A percentile compares a stretch with the other conserved stretches of the same genome.
Conservation (phyloP, 2,113 vertebrate species). For the Dolichotis patagonum region DNA sequence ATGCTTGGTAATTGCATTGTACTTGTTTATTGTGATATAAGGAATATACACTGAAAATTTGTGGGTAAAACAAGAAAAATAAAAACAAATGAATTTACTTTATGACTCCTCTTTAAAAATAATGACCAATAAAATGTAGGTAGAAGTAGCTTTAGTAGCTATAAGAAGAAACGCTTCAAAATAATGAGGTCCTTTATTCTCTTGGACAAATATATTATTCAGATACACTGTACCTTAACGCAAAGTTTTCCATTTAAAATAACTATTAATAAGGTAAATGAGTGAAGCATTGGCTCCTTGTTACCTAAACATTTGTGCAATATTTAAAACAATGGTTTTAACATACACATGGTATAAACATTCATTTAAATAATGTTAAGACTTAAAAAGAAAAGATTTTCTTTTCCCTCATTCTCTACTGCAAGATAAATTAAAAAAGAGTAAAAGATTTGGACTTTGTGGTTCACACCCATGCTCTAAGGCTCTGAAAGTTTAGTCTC, state of each 20-base stretch:
- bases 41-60: slow-evolving; percentile 70
- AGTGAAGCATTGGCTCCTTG: slow-evolving; percentile 65
- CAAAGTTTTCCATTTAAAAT: slow-evolving; percentile 74
- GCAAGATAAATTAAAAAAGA: background rate
- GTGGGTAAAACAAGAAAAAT: slow-evolving; percentile 78
- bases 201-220: slow-evolving; percentile 78
- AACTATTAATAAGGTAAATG: slow-evolving; percentile 74
- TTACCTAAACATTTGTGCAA: slow-evolving; percentile 41
- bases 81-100: slow-evolving; percentile 83
- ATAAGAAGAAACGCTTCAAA: slow-evolving; percentile 81
- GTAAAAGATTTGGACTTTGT: background rate
- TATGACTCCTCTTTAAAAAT: slow-evolving; percentile 83
- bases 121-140: slow-evolving; percentile 82
- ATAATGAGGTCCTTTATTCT: slow-evolving; percentile 79
- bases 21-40: slow-evolving; percentile 66
- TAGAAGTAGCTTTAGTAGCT: slow-evolving; percentile 79
- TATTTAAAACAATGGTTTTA: slow-evolving; percentile 63
- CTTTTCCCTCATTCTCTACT: background rate
- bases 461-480: background rate
- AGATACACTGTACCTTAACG: slow-evolving; percentile 70
- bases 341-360: slow-evolving; percentile 44
- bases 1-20: slow-evolving; percentile 62
- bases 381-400: slow-evolving; percentile 22
- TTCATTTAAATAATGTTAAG: slow-evolving; percentile 40
- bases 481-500: background rate